Conservation (phyloP, 2,888 invertebrate genomes). For the Ochlodes sylvanus region DNA sequence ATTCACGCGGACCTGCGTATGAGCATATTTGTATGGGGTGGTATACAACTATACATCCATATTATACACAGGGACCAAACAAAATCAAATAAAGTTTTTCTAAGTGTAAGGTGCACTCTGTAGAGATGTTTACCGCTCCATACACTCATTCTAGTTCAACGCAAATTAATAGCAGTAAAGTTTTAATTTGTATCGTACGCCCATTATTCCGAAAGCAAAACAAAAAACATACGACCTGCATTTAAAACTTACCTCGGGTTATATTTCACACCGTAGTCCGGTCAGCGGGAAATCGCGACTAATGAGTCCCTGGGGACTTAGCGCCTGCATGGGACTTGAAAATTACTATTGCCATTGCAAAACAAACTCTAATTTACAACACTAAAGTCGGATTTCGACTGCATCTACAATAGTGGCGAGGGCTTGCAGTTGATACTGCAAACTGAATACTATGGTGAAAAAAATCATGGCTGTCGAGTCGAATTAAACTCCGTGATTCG, state of each 20-base stretch:
- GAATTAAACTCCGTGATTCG: constrained; percentile 6
- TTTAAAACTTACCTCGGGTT: constrained; percentile 19
- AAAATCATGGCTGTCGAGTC: not conserved
- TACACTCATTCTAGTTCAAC: too few species aligned
- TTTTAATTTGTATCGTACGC: not conserved
- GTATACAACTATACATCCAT: too few species aligned
- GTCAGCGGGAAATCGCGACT: constrained; percentile 35
- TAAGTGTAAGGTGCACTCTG: too few species aligned
- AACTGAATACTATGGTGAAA: constrained; percentile 9
- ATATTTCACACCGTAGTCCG: constrained; percentile 30
- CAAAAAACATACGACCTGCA: constrained; percentile 14
- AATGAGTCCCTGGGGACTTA: constrained; percentile 22
- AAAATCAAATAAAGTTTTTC: too few species aligned
- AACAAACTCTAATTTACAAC: not conserved
- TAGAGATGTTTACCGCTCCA: too few species aligned
- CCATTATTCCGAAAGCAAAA: constrained; percentile 13
- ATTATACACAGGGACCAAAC: too few species aligned
- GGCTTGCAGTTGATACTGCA: constrained; percentile 5
- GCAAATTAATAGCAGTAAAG: too few species aligned
- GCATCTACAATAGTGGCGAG: not conserved
- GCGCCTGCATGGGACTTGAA: not conserved
- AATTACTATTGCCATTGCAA: not conserved
- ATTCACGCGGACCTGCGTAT: too few species aligned
- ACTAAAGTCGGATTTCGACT: constrained; percentile 4
- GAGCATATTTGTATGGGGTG: too few species aligned